Evolutionary conservation across 2,113 vertebrate genomes (phyloP), one percentile per base, ranked within the genome.

Genomic region (Solea solea): DNA sequence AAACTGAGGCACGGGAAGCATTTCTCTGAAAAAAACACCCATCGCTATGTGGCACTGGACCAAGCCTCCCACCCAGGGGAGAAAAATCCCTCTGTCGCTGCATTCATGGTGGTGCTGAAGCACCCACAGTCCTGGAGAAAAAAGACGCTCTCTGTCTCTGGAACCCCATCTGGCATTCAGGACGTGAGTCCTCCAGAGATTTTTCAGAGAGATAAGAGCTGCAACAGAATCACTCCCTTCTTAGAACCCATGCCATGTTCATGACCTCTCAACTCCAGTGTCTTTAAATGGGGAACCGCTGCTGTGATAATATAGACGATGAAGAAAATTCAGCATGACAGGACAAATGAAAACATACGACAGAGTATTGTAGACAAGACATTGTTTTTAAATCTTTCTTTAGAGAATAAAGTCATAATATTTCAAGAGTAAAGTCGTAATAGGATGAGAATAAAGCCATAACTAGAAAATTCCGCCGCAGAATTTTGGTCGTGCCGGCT

Each of bases 1-100:
- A 84, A 88, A 83, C 81, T 9, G 61, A 84, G 77, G 90, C 83
- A 88, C 52, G 89, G 89, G 69, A 91, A 89, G 88, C 87, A 92
- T 92, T 89, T 84, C 64, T 85, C 78, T 86, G 80, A 84, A 86
- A 86, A 34, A 86, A 88, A 80, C 76, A 76, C 40, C 54, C 83
- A 82, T 74, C n/a, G 88, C 72, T 91, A 92, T 92, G 88, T 89
- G 86, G 87, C 82, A 34, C 50, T 0, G 41, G 44, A 80, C 84
- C 88, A 88, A 85, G 48, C 77, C 88, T 86, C 91, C 92, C 83
- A 91, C 91, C 78, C 34, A 21, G 65, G 67, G 70, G 67, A 41
- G 15, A 42, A 56, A 69, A 82, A 71, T 83, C 81, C 73, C 55
- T 72, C 69, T 78, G 66, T 78, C 5, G 55, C 67, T 62, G 87